Conservation (phyloP, 2,797 vertebrate genomes). For the Thalassophryne amazonica region DNA sequence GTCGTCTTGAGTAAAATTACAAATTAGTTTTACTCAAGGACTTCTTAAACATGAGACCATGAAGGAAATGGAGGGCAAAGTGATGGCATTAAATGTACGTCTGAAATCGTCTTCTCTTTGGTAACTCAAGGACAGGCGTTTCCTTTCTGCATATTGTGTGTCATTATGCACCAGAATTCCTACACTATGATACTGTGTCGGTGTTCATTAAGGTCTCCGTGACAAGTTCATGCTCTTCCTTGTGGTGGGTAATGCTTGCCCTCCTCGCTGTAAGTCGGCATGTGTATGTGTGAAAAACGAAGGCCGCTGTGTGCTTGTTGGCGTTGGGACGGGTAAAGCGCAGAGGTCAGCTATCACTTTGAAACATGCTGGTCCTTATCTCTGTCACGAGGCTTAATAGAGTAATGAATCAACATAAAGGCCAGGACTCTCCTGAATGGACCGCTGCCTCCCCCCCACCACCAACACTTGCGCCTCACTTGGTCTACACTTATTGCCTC, state of each 20-base stretch:
- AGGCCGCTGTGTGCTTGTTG: slow-evolving; percentile 22
- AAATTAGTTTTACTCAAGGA: too few species aligned
- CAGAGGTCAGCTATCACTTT: slow-evolving; percentile 79
- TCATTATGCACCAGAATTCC: background rate
- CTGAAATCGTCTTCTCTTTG: background rate
- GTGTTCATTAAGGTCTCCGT: background rate
- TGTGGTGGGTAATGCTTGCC: background rate
- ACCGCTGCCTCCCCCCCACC: slow-evolving; percentile 50
- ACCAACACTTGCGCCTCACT: slow-evolving; percentile 50
- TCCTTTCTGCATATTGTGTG: background rate
- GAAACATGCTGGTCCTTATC: slow-evolving; percentile 79
- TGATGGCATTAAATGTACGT: too few species aligned
- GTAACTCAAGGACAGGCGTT: background rate
- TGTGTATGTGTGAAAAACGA: slow-evolving; percentile 42
- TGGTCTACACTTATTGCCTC: slow-evolving; percentile 56
- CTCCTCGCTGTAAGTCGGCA: background rate
- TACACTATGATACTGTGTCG: background rate
- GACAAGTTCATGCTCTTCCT: background rate
- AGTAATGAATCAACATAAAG: slow-evolving; percentile 78
- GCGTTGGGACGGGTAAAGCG: slow-evolving; percentile 59
- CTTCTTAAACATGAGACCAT: too few species aligned
- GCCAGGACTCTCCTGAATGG: slow-evolving; percentile 55
- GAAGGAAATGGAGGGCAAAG: too few species aligned
- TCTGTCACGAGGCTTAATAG: slow-evolving; percentile 74
- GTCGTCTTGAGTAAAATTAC: too few species aligned